phyloP scores from a whole-genome alignment of 2,888 invertebrate species.

The Labia minor region DNA sequence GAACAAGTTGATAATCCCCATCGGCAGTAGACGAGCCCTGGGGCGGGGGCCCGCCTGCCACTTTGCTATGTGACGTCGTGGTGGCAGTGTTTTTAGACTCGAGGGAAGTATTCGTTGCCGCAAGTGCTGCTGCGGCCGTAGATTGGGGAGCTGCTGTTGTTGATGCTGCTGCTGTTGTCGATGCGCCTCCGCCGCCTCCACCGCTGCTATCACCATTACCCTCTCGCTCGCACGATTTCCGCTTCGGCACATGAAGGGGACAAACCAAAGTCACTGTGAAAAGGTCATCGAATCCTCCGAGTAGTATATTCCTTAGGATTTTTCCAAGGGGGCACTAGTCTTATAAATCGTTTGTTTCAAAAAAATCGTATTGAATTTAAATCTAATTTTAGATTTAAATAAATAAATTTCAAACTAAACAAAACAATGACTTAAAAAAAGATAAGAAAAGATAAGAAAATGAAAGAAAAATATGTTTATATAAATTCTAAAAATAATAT shows the following conservation, averaged over 20 bases:
- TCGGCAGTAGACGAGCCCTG: conserved; percentile 73
- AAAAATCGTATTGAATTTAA: neutral
- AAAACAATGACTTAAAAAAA: too few relatives aligned
- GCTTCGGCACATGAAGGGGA: conserved; percentile 33
- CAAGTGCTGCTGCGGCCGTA: conserved; percentile 34
- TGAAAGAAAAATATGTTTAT: too few relatives aligned
- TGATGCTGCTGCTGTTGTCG: conserved; percentile 40
- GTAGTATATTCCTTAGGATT: neutral
- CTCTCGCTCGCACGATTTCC: conserved; percentile 51
- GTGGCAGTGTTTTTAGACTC: conserved; percentile 35
- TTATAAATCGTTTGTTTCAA: too few relatives aligned
- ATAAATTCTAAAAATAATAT: too few relatives aligned
- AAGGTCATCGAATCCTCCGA: conserved; percentile 3
- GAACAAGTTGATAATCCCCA: conserved; percentile 96
- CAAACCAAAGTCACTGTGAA: conserved; percentile 13
- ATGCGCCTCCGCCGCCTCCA: conserved; percentile 35
- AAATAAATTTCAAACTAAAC: too few relatives aligned
- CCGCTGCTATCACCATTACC: conserved; percentile 47
- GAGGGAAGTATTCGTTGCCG: conserved; percentile 34
- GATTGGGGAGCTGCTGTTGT: conserved; percentile 28
- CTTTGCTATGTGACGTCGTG: conserved; percentile 73
- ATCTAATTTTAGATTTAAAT: too few relatives aligned
- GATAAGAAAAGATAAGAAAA: too few relatives aligned
- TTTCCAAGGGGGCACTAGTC: neutral
- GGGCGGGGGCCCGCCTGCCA: conserved; percentile 42